Evolutionary conservation across 1,140 invertebrate species (phyloP).

Genomic region (Oncopodura yosiiana): DNA sequence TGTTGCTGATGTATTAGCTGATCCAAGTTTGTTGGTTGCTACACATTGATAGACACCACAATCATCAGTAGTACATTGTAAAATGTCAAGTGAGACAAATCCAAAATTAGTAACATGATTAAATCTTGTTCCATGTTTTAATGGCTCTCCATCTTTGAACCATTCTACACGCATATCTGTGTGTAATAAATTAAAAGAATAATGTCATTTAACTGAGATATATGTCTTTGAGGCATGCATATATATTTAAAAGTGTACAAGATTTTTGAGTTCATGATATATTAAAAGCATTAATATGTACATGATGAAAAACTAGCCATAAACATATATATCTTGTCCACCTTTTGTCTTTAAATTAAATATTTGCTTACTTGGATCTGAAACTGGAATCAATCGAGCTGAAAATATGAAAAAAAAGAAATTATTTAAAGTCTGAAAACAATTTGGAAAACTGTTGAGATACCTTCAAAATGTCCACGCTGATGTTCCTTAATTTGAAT

Average conservation of each 20-base stretch:
- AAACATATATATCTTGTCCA: no score
- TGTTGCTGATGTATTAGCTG: conserved; percentile 69
- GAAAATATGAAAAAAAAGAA: background rate
- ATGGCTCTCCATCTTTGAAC: conserved; percentile 83
- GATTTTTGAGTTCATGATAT: no score
- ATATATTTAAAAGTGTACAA: no score
- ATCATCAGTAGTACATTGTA: conserved; percentile 45
- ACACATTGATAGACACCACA: conserved; percentile 44
- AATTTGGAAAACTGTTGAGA: background rate
- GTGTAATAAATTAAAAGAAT: no score
- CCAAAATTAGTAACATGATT: conserved; percentile 48
- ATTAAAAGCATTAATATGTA: no score
- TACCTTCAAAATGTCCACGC: conserved; percentile 28
- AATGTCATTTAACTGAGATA: no score
- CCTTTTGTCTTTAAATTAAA: no score
- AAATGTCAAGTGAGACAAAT: conserved; percentile 48
- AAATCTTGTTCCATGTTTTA: conserved; percentile 46
- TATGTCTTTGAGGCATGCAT: no score
- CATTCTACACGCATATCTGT: conserved; percentile 90
- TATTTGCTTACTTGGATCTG: conserved; percentile 70
- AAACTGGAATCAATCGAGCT: conserved; percentile 75
- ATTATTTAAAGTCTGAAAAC: background rate
- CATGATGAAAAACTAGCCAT: no score
- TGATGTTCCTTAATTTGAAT: conserved; percentile 88
- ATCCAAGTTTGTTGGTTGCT: conserved; percentile 42